Percentiles rank a stretch among this genome's conserved stretches.
phyloP scores from a whole-genome alignment of 2,888 invertebrate species.

The Theodoxus fluviatilis region DNA sequence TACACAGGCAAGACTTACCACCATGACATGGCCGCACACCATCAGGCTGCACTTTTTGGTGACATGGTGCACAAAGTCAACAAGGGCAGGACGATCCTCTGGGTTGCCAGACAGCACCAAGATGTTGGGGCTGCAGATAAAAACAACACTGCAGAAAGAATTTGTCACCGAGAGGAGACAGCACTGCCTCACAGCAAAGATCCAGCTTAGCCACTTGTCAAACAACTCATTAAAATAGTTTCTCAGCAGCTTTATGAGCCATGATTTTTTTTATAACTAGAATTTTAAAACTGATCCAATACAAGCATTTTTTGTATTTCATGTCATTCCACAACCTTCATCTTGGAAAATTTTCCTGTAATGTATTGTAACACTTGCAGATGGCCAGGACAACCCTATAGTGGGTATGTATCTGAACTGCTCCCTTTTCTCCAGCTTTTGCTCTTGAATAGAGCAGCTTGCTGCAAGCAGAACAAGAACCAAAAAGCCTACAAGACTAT shows the following conservation, averaged over 20 bases:
- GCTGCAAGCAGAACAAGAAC: too few species aligned
- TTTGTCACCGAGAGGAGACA: not conserved
- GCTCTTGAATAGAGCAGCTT: too few species aligned
- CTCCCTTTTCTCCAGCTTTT: too few species aligned
- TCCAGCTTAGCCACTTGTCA: not conserved
- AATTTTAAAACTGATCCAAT: not conserved
- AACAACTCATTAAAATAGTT: not conserved
- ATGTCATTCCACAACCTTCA: too few species aligned
- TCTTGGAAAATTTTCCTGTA: too few species aligned
- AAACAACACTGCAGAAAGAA: not conserved
- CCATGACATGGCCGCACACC: conserved; percentile 86
- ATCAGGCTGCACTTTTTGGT: conserved; percentile 90
- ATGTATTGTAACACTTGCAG: too few species aligned
- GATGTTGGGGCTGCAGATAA: conserved; percentile 77
- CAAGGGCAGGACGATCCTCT: conserved; percentile 82
- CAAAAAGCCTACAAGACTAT: too few species aligned
- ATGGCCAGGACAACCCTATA: too few species aligned
- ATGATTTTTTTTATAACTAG: not conserved
- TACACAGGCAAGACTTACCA: conserved; percentile 70
- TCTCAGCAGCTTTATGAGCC: not conserved
- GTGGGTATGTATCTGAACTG: too few species aligned
- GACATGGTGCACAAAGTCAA: conserved; percentile 89
- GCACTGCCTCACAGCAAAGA: not conserved
- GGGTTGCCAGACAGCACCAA: conserved; percentile 87
- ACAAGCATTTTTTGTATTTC: not conserved